Evolutionary conservation across 1,140 invertebrate genomes (phyloP), one percentile per base, ranked within the genome.

Genomic region (Caenorhabditis remanei): DNA sequence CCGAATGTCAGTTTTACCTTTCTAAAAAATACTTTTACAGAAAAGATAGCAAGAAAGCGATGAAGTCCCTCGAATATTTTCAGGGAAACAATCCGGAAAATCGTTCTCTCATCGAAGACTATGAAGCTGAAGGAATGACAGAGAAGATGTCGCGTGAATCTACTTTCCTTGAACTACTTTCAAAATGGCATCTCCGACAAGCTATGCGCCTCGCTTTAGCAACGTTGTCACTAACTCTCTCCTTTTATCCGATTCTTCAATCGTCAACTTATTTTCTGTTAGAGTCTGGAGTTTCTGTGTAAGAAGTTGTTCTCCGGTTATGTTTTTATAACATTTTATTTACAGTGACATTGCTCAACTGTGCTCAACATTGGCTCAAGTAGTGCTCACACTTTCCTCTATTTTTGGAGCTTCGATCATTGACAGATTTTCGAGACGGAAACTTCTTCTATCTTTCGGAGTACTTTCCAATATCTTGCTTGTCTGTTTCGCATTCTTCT

Each of bases 181-280:
- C 84, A 19, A 90, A 88, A n/a, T 91, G 89, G 89, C 90, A 90
- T 46, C 79, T 90, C 19, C 85, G 90, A 5, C 87, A 87, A 16
- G 90, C 90, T 32, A 89, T 90, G 48, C 56, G 91, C 4, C 82
- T 90, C 7, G 86, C 90, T 3, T 86, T 86, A 65, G 83, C 83
- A n/a, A 90, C 90, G 5, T 56, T 90, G 9, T 85, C 90, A 0
- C 88, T 91, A 2, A 90, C 90, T n/a, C 87, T 90, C 5, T 87
- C 90, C 14, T 90, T 91, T 85, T 90, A 90, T 65, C 90, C 90
- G 13, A 88, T 90, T 14, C 89, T 90, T 8, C 87, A 91, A 55
- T 90, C 90, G 5, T 90, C 90, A 4, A 90, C 90, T 13, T 87
- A 88, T 65, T 90, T 90, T 61, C 90, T 90, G 53, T 65, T 87